Percentiles rank a stretch among this genome's conserved stretches.
Evolutionary conservation across 2,797 vertebrate species (phyloP).

Genomic region (Melanotaenia boesemani): DNA sequence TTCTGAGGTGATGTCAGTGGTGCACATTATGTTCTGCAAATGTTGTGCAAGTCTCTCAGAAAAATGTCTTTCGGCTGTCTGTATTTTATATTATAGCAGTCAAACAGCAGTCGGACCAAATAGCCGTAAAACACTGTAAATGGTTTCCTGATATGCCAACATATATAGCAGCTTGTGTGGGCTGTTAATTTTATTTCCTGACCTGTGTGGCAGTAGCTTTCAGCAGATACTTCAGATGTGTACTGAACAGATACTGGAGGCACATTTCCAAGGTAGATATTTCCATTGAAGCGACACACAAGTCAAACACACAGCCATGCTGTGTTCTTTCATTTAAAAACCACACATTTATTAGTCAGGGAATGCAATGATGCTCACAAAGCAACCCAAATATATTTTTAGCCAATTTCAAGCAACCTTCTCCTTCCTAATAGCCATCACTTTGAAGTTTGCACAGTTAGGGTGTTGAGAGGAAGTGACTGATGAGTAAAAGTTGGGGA

Average conservation of each 20-base stretch:
- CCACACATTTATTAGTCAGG: conserved; percentile 32
- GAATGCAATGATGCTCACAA: conserved; percentile 45
- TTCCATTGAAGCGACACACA: conserved; percentile 21
- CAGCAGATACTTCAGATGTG: conserved; percentile 46
- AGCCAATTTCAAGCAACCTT: conserved; percentile 22
- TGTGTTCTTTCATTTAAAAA: conserved; percentile 38
- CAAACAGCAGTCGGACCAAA: conserved; percentile 36
- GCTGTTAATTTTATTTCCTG: conserved; percentile 69
- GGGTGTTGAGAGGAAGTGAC: conserved; percentile 30
- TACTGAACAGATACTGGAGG: conserved; percentile 46
- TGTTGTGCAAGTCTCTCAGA: conserved; percentile 23
- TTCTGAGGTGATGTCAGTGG: conserved; percentile 32
- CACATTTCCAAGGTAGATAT: conserved; percentile 46
- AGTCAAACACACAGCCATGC: conserved; percentile 9
- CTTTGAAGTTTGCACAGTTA: conserved; percentile 57
- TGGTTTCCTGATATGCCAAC: conserved; percentile 31
- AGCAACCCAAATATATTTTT: conserved; percentile 56
- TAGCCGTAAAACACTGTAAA: conserved; percentile 39
- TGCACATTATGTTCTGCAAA: conserved; percentile 40
- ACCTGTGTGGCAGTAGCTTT: conserved; percentile 63
- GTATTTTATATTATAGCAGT: conserved; percentile 12
- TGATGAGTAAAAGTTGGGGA: conserved; percentile 58
- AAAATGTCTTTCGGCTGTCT: conserved; percentile 29
- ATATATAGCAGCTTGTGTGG: conserved; percentile 62
- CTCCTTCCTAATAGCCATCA: conserved; percentile 39